Percentiles rank a stretch among this genome's conserved stretches.
phyloP scores from a whole-genome alignment of 2,797 vertebrate species.

The Ctenosaura bakeri region DNA sequence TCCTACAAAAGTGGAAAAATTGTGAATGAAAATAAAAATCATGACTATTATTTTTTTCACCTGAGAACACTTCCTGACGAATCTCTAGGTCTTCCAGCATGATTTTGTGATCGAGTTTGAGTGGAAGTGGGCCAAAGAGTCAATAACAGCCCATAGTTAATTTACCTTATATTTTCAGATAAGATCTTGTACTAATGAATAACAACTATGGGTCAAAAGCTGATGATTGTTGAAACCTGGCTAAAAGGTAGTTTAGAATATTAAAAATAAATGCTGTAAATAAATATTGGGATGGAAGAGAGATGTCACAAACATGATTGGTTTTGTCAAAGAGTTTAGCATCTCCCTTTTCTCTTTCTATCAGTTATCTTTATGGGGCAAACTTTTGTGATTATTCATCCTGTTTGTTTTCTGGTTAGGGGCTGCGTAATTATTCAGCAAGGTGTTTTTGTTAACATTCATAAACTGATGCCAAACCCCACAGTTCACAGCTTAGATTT shows the following conservation, averaged over 20 bases:
- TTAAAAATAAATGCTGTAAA: neutral
- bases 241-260: neutral
- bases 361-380: neutral
- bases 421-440: constrained; percentile 12
- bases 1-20: no score
- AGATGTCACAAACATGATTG: neutral
- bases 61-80: no score
- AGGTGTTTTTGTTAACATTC: constrained; percentile 21
- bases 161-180: neutral
- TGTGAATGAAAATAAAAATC: no score
- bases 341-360: neutral
- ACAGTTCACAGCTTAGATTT: constrained; percentile 27
- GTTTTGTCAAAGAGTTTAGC: neutral
- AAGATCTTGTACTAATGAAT: neutral
- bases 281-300: neutral
- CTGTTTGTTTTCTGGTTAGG: constrained; percentile 10
- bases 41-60: no score
- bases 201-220: neutral
- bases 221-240: neutral
- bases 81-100: no score
- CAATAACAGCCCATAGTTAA: no score
- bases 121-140: no score
- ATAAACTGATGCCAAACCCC: neutral
- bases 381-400: neutral
- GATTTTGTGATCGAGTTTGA: no score